phyloP scores from a whole-genome alignment of 2,113 vertebrate genomes.

The Gallinago jamesoni region DNA sequence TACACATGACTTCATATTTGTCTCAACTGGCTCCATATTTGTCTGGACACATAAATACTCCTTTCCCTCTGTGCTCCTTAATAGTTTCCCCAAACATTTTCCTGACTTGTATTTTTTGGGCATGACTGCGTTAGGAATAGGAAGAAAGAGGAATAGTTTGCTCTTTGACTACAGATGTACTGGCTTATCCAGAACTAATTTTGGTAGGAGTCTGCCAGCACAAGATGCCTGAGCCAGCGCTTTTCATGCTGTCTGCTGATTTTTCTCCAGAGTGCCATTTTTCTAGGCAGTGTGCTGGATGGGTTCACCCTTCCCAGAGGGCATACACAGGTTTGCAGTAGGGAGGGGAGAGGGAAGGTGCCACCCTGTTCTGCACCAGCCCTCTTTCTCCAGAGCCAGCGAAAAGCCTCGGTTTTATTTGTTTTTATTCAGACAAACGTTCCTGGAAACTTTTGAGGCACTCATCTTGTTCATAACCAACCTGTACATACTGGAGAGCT shows the following conservation, averaged over 20 bases:
- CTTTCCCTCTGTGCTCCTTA: not conserved
- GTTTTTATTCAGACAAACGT: not conserved
- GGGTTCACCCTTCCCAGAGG: not conserved
- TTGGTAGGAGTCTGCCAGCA: slow-evolving; percentile 35
- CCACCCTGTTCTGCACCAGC: not conserved
- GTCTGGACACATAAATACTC: not conserved
- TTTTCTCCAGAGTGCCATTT: slow-evolving; percentile 26
- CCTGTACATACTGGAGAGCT: not conserved
- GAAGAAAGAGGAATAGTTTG: slow-evolving; percentile 19
- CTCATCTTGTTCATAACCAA: not conserved
- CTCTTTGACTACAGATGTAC: slow-evolving; percentile 34
- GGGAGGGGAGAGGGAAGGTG: not conserved
- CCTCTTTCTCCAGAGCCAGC: not conserved
- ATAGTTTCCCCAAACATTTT: slow-evolving; percentile 54
- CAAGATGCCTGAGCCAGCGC: not conserved
- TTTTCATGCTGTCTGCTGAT: slow-evolving; percentile 42
- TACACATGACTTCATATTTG: slow-evolving; percentile 18
- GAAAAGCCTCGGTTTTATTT: not conserved
- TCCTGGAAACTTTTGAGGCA: slow-evolving; percentile 3
- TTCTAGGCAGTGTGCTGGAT: not conserved
- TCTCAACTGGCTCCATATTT: slow-evolving; percentile 23
- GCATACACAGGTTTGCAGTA: not conserved
- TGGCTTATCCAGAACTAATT: slow-evolving; percentile 47
- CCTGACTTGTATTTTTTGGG: not conserved
- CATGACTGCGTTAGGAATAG: not conserved